phyloP scores from a whole-genome alignment of 2,888 invertebrate species.

The Panzeria rudis region DNA sequence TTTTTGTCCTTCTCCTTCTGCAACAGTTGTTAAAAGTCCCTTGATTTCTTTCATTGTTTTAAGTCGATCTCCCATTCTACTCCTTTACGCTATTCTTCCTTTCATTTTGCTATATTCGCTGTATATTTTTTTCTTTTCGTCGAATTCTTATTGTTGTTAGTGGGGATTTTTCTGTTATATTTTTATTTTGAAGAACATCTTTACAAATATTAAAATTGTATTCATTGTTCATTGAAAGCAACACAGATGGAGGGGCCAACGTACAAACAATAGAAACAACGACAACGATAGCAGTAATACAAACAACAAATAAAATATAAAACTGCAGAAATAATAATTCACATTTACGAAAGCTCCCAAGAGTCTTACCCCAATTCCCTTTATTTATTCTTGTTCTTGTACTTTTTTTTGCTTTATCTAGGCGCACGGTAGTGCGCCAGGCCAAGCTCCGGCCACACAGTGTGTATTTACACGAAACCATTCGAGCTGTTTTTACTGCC shows the following conservation, averaged over 20 bases:
- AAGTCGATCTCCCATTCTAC: constrained; percentile 35
- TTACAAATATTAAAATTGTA: constrained; percentile 71
- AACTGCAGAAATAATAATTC: constrained; percentile 63
- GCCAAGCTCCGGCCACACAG: no score
- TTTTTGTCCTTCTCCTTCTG: constrained; percentile 30
- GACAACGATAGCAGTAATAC: constrained; percentile 19
- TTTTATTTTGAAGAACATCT: constrained; percentile 51
- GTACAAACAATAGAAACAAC: constrained; percentile 35
- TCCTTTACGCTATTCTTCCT: constrained; percentile 45
- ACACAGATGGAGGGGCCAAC: constrained; percentile 9
- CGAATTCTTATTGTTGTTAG: constrained; percentile 40
- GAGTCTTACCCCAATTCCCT: constrained; percentile 68
- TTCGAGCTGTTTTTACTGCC: no score
- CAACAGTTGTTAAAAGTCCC: constrained; percentile 71
- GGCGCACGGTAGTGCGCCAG: no score
- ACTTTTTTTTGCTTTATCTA: constrained; percentile 10
- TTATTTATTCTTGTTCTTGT: constrained; percentile 48
- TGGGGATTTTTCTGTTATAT: constrained; percentile 14
- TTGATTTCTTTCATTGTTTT: constrained; percentile 58
- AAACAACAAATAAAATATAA: constrained; percentile 43
- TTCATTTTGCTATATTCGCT: constrained; percentile 54
- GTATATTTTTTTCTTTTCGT: constrained; percentile 32
- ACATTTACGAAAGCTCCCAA: constrained; percentile 68
- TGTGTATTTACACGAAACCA: no score
- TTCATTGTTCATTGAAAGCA: constrained; percentile 59